A percentile compares a stretch with the other conserved stretches of the same genome.
phyloP scores from a whole-genome alignment of 1,140 invertebrate species.

The Argopecten irradians region DNA sequence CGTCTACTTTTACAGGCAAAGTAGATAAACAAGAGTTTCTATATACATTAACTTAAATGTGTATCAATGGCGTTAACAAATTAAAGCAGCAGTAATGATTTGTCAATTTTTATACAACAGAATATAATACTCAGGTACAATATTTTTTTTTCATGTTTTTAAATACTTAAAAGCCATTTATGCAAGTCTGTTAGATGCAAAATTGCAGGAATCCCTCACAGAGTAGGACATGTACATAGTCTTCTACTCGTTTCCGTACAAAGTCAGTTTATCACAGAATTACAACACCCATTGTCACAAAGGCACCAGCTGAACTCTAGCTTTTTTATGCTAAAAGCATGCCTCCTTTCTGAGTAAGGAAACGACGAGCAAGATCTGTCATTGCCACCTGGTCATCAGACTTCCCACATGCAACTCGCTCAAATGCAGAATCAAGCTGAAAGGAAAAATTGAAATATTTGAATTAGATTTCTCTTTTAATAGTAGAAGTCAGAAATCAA shows the following conservation, averaged over 20 bases:
- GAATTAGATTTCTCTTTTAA: background rate
- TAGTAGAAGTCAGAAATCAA: background rate
- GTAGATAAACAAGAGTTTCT: background rate
- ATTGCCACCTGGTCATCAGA: constrained; percentile 91
- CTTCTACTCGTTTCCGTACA: no score
- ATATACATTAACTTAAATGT: background rate
- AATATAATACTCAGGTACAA: background rate
- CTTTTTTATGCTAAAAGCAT: background rate
- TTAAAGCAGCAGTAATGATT: background rate
- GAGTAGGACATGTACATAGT: no score
- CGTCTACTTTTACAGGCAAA: background rate
- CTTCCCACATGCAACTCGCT: constrained; percentile 89
- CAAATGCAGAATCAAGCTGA: constrained; percentile 88
- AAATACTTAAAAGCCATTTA: background rate
- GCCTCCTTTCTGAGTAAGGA: background rate
- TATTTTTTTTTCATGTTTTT: background rate
- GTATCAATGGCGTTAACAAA: background rate
- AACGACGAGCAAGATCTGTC: constrained; percentile 79
- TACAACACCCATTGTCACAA: background rate
- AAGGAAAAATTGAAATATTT: constrained; percentile 70
- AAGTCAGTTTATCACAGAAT: background rate
- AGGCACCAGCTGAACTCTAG: background rate
- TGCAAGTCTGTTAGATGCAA: no score
- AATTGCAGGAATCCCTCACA: no score
- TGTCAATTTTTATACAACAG: background rate